Base-by-base conservation (phyloP, 1,140 invertebrate species). In the Pachyrhynchus sulphureomaculatus region DNA sequence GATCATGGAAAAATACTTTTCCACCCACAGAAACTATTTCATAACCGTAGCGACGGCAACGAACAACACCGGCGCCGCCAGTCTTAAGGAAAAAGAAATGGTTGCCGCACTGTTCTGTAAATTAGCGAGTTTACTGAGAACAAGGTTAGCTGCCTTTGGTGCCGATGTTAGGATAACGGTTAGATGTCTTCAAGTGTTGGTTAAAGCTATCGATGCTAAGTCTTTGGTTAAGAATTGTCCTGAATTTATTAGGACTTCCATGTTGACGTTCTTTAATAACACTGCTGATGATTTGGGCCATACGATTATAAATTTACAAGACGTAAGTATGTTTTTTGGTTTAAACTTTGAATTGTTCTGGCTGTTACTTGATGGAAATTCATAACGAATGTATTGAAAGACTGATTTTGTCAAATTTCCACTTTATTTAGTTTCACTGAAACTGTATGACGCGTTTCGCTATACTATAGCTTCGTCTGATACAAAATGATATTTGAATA, bases 11-110 rank as follows among this genome's bases (percentile, higher is more conserved):
- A 98, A 98, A 75, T 99, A 99, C 72, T 99, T 99, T 79, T 95
- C 91, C 37, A 97, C 97, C 0, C 95, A 99, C 77, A 84, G 93
- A 33, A 93, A 92, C 71, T 99, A 99, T 75, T 99, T 99, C 76
- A 94, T 98, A 67, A 89, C 92, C 0, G 88, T 96, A 1, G 91
- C 93, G 0, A 93, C 92, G 0, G 91, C 93, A 0, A 94, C 91
- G 0, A 94, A 91, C 65, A 93, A 93, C 58, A 85, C 94, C 0
- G 94, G 95, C 0, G 93, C 93, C 0, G 96, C 97, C 0, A 98
- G 96, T 44, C 80, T 98, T 33, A 98, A 97, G 75, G 98, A 99
- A 77, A 99, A 99, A 73, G 97, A 99, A 83, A 99, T 99, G 96
- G 95, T 99, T 1, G 96, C 96, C 0, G 89, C 88, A 0, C 76